phyloP scores from a whole-genome alignment of 2,888 invertebrate genomes.

The Meteorus cinctellus region DNA sequence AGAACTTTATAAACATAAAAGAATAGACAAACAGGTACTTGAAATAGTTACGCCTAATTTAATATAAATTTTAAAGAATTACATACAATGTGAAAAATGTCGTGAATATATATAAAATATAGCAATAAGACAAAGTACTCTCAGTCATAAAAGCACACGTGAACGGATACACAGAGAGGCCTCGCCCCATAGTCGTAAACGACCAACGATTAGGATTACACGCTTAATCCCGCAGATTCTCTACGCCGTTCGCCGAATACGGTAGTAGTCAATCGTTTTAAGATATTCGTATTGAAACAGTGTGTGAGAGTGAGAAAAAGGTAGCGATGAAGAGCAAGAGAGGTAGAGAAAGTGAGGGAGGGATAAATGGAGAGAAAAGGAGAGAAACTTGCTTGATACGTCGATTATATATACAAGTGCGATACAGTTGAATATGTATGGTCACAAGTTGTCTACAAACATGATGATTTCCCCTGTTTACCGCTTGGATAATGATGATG shows the following conservation, averaged over 20 bases:
- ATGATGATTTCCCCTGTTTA: not conserved
- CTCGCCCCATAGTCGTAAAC: constrained; percentile 46
- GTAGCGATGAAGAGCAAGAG: constrained; percentile 7
- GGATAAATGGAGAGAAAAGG: constrained; percentile 20
- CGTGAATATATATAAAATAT: not conserved
- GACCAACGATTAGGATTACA: constrained; percentile 48
- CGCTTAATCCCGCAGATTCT: constrained; percentile 47
- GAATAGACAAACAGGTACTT: not conserved
- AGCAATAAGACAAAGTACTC: constrained; percentile 22
- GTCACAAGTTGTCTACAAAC: constrained; percentile 22
- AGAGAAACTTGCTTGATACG: constrained; percentile 34
- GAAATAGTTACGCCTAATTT: not conserved
- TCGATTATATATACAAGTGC: constrained; percentile 31
- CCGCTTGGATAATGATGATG: constrained; percentile 29
- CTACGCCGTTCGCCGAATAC: constrained; percentile 60
- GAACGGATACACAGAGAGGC: constrained; percentile 41
- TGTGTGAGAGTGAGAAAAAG: constrained; percentile 14
- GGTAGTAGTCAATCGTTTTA: constrained; percentile 58
- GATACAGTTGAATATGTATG: constrained; percentile 31
- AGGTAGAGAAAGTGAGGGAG: constrained; percentile 11
- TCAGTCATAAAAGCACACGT: constrained; percentile 31
- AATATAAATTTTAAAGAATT: not conserved
- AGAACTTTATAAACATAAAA: not conserved
- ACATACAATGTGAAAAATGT: not conserved
- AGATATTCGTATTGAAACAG: constrained; percentile 35